A percentile compares a stretch with the other conserved stretches of the same genome.
Conservation (phyloP, 2,797 vertebrate species). For the Spizella passerina region DNA sequence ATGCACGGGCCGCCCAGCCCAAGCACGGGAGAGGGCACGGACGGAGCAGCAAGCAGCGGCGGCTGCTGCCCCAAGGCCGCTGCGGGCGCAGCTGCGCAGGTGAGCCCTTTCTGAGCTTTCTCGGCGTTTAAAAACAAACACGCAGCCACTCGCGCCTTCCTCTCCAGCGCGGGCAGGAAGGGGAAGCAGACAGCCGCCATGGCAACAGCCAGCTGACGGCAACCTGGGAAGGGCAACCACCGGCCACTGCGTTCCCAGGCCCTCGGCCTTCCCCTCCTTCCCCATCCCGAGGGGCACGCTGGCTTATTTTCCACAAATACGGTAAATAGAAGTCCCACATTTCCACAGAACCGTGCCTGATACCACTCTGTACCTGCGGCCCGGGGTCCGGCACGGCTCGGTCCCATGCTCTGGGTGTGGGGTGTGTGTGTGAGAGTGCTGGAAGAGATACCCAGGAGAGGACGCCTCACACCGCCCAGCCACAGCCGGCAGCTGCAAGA, state of each 20-base stretch:
- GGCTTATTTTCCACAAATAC: background rate
- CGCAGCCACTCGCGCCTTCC: background rate
- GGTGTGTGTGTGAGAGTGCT: no score
- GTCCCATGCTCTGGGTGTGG: accelerated
- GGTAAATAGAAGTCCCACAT: background rate
- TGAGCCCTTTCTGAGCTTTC: background rate
- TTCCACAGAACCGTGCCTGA: background rate
- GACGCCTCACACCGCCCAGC: background rate
- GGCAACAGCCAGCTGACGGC: conserved; percentile 44
- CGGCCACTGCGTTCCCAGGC: conserved; percentile 34
- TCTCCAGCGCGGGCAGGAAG: conserved; percentile 11
- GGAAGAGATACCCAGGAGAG: no score
- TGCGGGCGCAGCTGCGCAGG: background rate
- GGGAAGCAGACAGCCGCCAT: conserved; percentile 40
- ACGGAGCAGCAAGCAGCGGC: background rate
- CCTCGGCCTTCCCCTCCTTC: conserved; percentile 2
- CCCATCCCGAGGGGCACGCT: background rate
- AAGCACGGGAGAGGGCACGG: background rate
- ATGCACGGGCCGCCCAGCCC: background rate
- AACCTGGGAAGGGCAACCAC: conserved; percentile 48
- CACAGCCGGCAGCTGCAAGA: background rate
- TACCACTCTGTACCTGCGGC: background rate
- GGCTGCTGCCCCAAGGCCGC: background rate
- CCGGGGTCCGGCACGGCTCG: accelerated
- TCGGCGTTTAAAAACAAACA: conserved; percentile 46